Percentiles rank a stretch among this genome's conserved stretches.
Evolutionary conservation across 2,888 invertebrate species (phyloP).

Genomic region (Nomada flava): DNA sequence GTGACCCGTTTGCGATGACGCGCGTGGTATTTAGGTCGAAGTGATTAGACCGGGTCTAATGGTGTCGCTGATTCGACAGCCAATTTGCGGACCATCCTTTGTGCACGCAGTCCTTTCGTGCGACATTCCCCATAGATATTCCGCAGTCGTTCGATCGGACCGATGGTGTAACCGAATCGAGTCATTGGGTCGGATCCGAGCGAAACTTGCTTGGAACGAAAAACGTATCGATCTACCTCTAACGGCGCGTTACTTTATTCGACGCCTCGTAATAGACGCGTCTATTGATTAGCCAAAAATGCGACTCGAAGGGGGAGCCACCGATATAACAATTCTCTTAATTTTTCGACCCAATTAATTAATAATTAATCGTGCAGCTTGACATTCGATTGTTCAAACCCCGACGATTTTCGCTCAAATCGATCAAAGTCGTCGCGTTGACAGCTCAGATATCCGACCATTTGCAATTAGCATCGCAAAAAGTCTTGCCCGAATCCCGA

Average conservation of each 20-base stretch:
- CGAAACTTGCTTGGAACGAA: too few relatives aligned
- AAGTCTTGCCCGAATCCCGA: slow-evolving; percentile 37
- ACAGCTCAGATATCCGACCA: neutral
- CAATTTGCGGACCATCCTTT: neutral
- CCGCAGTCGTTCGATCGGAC: too few relatives aligned
- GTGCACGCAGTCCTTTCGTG: neutral
- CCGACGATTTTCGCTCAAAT: too few relatives aligned
- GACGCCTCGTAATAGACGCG: slow-evolving; percentile 42
- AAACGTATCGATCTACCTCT: slow-evolving; percentile 9
- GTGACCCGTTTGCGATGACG: slow-evolving; percentile 36
- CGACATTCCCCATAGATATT: neutral
- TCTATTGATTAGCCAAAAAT: slow-evolving; percentile 70
- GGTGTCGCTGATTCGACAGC: neutral
- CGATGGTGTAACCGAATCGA: too few relatives aligned
- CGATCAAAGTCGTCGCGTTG: neutral
- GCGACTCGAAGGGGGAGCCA: slow-evolving; percentile 64
- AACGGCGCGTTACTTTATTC: neutral
- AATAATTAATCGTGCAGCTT: neutral
- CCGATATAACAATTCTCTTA: slow-evolving; percentile 48
- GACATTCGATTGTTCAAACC: neutral
- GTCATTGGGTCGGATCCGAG: neutral
- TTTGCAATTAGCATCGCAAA: slow-evolving; percentile 51
- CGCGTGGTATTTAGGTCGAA: slow-evolving; percentile 51
- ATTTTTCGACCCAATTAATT: neutral
- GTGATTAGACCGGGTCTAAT: slow-evolving; percentile 5